Evolutionary conservation across 2,797 vertebrate species (phyloP).

Genomic region (Aphelocoma californica): DNA sequence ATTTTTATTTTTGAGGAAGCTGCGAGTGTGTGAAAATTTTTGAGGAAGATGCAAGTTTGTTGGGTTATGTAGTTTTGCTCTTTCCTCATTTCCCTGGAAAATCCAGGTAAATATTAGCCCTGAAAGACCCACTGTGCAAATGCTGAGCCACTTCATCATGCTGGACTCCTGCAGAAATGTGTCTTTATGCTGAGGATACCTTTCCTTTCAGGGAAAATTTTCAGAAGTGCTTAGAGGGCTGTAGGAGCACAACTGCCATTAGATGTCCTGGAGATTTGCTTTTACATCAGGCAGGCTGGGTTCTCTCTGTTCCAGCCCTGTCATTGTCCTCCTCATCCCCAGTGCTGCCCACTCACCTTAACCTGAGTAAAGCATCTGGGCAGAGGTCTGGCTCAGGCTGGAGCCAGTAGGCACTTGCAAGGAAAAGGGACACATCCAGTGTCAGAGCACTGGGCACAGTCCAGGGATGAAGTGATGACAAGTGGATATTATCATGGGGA

Average conservation of each 20-base stretch:
- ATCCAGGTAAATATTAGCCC: background rate
- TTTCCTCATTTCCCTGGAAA: constrained; percentile 12
- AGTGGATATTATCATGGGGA: background rate
- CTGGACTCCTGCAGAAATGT: background rate
- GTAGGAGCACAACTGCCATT: background rate
- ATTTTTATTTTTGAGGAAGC: background rate
- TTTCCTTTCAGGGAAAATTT: background rate
- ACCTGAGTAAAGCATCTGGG: background rate
- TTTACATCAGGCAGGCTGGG: background rate
- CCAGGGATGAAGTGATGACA: background rate
- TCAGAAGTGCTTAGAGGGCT: background rate
- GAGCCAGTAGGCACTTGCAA: background rate
- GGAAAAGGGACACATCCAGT: background rate
- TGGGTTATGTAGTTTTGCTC: background rate
- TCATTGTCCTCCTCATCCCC: background rate
- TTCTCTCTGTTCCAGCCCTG: background rate
- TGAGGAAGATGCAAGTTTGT: background rate
- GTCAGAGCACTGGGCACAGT: background rate
- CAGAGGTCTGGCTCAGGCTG: background rate
- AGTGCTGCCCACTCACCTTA: background rate
- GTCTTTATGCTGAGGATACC: background rate
- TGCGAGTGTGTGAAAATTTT: background rate
- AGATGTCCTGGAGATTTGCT: background rate
- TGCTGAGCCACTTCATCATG: fast-evolving
- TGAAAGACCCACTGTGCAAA: background rate